Percentiles rank a stretch among this genome's conserved stretches.
Conservation (phyloP, 2,888 invertebrate genomes). For the Resseliella maxima region DNA sequence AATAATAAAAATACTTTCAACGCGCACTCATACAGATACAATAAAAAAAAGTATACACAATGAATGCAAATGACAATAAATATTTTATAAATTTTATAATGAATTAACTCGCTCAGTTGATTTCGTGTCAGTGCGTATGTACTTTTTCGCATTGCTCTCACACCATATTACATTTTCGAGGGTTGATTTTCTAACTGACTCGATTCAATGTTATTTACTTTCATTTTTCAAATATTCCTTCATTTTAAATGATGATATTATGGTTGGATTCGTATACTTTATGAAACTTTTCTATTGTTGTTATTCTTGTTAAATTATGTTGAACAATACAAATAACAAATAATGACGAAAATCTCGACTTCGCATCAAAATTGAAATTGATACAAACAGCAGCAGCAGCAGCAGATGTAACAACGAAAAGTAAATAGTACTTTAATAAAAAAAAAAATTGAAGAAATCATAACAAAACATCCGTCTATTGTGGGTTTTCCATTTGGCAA, state of each 20-base stretch:
- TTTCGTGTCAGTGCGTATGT: not conserved
- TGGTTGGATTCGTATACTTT: not conserved
- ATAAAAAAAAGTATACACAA: not conserved
- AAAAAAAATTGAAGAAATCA: constrained; percentile 10
- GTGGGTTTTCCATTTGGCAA: not conserved
- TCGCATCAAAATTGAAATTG: not conserved
- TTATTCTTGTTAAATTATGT: constrained; percentile 53
- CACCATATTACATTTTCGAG: not conserved
- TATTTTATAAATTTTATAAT: constrained; percentile 13
- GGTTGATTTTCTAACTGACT: not conserved
- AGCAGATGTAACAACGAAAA: not conserved
- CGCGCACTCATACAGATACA: not conserved
- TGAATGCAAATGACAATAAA: constrained; percentile 9
- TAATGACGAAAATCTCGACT: not conserved
- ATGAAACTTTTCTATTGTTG: constrained; percentile 12
- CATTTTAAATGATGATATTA: not conserved
- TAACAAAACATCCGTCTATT: not conserved
- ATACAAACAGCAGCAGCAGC: too few relatives aligned
- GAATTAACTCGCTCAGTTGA: constrained; percentile 25
- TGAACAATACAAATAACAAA: constrained; percentile 37
- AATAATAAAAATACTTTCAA: constrained; percentile 26
- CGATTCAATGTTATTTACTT: not conserved
- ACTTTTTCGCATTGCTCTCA: not conserved
- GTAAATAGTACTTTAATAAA: not conserved
- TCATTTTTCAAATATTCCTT: not conserved